A percentile compares a stretch with the other conserved stretches of the same genome.
These are phyloP conservation scores for Chrysotoxum bicinctum DNA, from an alignment of 2,888 invertebrate genomes.

Conservation along the genomic window DNA sequence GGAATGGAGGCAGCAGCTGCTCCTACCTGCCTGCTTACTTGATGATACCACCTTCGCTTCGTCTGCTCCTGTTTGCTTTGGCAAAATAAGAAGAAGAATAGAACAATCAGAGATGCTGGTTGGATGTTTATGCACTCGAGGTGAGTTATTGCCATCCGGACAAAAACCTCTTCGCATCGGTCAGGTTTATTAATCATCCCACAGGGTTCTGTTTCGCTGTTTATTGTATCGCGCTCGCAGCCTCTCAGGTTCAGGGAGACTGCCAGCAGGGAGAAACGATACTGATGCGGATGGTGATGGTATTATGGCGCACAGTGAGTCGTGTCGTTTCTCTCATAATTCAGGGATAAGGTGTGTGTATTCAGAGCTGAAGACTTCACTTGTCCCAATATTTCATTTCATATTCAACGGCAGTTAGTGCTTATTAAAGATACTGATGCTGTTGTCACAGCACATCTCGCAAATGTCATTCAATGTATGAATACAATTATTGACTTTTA, in stretches of 20 bases:
- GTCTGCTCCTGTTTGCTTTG: slow-evolving; percentile 49
- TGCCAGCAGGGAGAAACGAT: not conserved
- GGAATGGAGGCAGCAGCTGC: slow-evolving; percentile 5
- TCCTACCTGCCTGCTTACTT: not conserved
- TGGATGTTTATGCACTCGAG: slow-evolving; percentile 27
- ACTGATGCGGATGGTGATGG: not conserved
- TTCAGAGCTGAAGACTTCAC: slow-evolving; percentile 33
- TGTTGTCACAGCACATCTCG: slow-evolving; percentile 32
- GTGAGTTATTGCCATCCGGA: slow-evolving; percentile 64
- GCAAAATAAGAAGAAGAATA: slow-evolving; percentile 32
- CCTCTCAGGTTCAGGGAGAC: not conserved
- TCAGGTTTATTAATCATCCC: slow-evolving; percentile 64
- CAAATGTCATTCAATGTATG: slow-evolving; percentile 17
- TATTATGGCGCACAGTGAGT: slow-evolving; percentile 17
- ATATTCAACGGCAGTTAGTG: slow-evolving; percentile 25
- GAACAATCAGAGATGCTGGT: slow-evolving; percentile 32
- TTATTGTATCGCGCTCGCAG: slow-evolving; percentile 22
- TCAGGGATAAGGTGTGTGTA: slow-evolving; percentile 36
- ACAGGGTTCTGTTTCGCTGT: slow-evolving; percentile 18
- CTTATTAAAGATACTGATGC: slow-evolving; percentile 15
- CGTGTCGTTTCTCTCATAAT: slow-evolving; percentile 40
- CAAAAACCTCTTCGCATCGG: slow-evolving; percentile 51
- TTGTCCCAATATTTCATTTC: slow-evolving; percentile 65
- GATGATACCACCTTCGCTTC: slow-evolving; percentile 20
- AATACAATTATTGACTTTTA: slow-evolving; percentile 30